Evolutionary conservation across 53 echinoderm and acorn worm species (phyloP).

Genomic region (Henricia sp.): DNA sequence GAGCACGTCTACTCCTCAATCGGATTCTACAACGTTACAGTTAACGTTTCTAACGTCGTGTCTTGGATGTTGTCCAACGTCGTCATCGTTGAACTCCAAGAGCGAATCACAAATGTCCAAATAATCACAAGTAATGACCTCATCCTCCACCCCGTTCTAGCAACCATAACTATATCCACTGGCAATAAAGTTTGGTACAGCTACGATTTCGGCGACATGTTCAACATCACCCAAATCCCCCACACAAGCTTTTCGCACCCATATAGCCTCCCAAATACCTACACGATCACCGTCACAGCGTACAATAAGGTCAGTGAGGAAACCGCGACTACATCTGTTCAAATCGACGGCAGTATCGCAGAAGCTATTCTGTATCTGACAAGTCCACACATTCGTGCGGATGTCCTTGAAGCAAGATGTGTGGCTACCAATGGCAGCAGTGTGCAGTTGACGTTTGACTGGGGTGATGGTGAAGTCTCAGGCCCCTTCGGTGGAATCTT

Average conservation of each 20-base stretch:
- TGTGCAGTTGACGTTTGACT: slow-evolving; percentile 77
- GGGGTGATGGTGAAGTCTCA: slow-evolving; percentile 77
- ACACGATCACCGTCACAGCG: slow-evolving; percentile 57
- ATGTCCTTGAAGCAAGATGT: slow-evolving; percentile 61
- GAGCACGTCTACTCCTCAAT: slow-evolving; percentile 53
- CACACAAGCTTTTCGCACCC: slow-evolving; percentile 35
- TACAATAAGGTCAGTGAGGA: slow-evolving; percentile 70
- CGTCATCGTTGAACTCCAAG: slow-evolving; percentile 69
- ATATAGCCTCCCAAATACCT: slow-evolving; percentile 58
- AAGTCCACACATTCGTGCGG: slow-evolving; percentile 66
- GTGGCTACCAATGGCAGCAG: slow-evolving; percentile 78
- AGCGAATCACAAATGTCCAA: slow-evolving; percentile 69
- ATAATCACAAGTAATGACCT: slow-evolving; percentile 46
- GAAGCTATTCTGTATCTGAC: slow-evolving; percentile 37
- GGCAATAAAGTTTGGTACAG: slow-evolving; percentile 80
- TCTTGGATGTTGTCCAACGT: slow-evolving; percentile 80
- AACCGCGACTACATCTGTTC: slow-evolving; percentile 41
- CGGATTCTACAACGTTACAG: slow-evolving; percentile 68
- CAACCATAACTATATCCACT: slow-evolving; percentile 41
- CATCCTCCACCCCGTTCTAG: slow-evolving; percentile 58
- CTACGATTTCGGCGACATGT: slow-evolving; percentile 72
- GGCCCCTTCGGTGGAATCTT: slow-evolving; percentile 61
- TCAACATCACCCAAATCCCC: slow-evolving; percentile 17
- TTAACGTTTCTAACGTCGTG: slow-evolving; percentile 81
- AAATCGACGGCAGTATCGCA: slow-evolving; percentile 77